phyloP scores from a whole-genome alignment of 1,140 invertebrate species.

The Hycleus phaleratus region DNA sequence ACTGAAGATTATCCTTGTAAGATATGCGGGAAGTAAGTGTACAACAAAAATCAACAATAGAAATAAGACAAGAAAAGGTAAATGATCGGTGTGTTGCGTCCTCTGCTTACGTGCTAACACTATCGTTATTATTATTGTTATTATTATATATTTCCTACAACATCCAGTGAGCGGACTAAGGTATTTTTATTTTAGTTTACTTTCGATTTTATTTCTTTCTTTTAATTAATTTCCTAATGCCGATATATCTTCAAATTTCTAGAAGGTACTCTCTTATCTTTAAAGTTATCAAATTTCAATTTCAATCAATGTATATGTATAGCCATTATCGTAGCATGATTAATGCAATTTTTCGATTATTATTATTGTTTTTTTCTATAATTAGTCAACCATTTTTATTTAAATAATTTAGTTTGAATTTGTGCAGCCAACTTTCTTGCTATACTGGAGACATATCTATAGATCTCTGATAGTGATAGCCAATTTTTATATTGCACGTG shows the following conservation, averaged over 20 bases:
- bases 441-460: no score
- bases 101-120: constrained; percentile 39
- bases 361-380: no score
- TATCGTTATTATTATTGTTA: constrained; percentile 24
- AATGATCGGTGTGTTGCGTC: constrained; percentile 39
- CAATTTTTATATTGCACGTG: constrained; percentile 20
- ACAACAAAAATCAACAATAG: constrained; percentile 39
- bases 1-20: constrained; percentile 79
- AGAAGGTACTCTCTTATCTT: not conserved
- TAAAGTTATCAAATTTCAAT: not conserved
- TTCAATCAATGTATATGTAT: no score
- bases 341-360: no score
- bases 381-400: no score
- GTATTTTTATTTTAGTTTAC: constrained; percentile 27
- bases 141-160: constrained; percentile 19
- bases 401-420: no score
- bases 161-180: constrained; percentile 39
- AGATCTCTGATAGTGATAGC: no score
- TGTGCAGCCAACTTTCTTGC: no score
- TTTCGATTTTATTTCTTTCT: not conserved
- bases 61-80: constrained; percentile 34
- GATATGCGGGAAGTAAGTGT: constrained; percentile 95
- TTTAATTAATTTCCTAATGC: not conserved
- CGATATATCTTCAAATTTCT: not conserved
- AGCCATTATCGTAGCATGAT: no score